phyloP scores from a whole-genome alignment of 2,113 vertebrate species.

The Bujurquina vittata region DNA sequence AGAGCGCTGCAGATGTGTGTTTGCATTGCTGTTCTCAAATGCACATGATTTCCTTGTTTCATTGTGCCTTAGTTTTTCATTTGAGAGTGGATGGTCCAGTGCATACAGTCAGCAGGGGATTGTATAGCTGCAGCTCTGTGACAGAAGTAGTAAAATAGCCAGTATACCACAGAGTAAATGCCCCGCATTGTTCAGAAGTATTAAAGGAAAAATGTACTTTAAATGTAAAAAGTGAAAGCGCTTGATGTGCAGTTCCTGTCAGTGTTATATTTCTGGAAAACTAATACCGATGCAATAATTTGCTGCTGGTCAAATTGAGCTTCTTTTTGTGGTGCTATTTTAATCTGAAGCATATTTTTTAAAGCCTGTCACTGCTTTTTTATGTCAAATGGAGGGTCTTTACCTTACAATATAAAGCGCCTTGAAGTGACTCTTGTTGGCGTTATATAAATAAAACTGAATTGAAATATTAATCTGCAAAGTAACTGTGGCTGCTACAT shows the following conservation, averaged over 20 bases:
- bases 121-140: background rate
- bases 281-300: background rate
- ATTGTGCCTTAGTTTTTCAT: conserved; percentile 19
- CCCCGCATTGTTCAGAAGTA: background rate
- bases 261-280: background rate
- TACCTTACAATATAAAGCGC: background rate
- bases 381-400: background rate
- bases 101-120: background rate
- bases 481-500: background rate
- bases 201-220: background rate
- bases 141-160: background rate
- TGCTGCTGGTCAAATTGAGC: background rate
- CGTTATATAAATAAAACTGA: background rate
- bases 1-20: conserved; percentile 28
- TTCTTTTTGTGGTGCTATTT: background rate
- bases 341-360: background rate
- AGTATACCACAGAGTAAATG: background rate
- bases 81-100: background rate
- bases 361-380: background rate
- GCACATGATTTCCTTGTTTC: background rate
- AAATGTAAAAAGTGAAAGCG: background rate
- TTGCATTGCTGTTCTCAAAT: background rate
- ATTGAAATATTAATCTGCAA: background rate
- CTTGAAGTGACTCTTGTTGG: background rate
- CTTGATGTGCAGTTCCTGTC: background rate